These are phyloP conservation scores for Poeciliopsis turneri DNA, from an alignment of 2,797 vertebrate genomes.

Conservation along the genomic window DNA sequence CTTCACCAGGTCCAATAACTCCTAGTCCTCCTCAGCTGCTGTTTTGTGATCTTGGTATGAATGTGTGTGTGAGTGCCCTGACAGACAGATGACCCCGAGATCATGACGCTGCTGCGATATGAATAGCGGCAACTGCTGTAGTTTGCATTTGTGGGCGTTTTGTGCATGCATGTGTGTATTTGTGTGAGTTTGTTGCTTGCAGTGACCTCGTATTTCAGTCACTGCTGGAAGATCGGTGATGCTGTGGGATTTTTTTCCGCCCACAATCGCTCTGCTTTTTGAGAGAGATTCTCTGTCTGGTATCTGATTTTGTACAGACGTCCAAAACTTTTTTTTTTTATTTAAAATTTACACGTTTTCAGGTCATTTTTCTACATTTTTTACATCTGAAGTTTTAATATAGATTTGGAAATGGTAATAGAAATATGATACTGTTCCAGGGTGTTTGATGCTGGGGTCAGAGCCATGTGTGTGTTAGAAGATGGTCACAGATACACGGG, in stretches of 20 bases:
- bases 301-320: constrained; percentile 22
- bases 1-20: constrained; percentile 38
- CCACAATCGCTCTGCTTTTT: constrained; percentile 46
- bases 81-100: constrained; percentile 63
- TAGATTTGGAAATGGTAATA: background rate
- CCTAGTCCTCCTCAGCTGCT: constrained; percentile 37
- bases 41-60: constrained; percentile 22
- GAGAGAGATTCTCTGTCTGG: constrained; percentile 32
- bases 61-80: constrained; percentile 29
- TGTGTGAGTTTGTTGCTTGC: constrained; percentile 32
- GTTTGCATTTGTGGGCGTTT: constrained; percentile 56
- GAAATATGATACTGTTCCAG: background rate
- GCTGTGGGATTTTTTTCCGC: constrained; percentile 58
- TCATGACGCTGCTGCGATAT: constrained; percentile 57
- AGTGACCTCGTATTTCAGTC: constrained; percentile 55
- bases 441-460: background rate
- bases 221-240: constrained; percentile 54
- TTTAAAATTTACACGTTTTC: background rate
- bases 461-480: constrained; percentile 15
- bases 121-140: constrained; percentile 62
- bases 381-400: background rate
- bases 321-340: background rate
- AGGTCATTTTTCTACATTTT: background rate
- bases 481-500: constrained; percentile 24
- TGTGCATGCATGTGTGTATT: constrained; percentile 38